phyloP scores from a whole-genome alignment of 2,797 vertebrate genomes.

The Siniperca scherzeri region DNA sequence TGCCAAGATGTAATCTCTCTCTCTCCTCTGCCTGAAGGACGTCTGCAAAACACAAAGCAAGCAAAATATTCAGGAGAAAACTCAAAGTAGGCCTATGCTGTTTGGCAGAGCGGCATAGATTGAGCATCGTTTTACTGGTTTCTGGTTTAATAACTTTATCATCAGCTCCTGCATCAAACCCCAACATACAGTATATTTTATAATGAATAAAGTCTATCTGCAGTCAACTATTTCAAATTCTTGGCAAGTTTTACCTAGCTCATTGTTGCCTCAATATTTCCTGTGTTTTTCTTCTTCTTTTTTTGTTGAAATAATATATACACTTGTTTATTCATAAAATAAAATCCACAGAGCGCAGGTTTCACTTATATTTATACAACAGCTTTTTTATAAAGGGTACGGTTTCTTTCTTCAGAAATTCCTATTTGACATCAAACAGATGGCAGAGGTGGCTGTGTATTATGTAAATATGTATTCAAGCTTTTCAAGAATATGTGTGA shows the following conservation, averaged over 20 bases:
- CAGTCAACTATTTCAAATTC: conserved; percentile 8
- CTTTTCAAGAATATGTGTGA: conserved; percentile 71
- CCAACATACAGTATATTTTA: neutral
- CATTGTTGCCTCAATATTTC: conserved; percentile 28
- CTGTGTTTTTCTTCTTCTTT: conserved; percentile 28
- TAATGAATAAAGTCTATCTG: neutral
- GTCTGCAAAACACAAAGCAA: neutral
- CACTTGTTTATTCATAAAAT: conserved; percentile 70
- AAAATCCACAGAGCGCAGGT: conserved; percentile 56
- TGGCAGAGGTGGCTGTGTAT: conserved; percentile 66
- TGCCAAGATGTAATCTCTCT: conserved; percentile 66
- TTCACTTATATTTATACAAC: conserved; percentile 82
- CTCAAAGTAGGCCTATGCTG: neutral
- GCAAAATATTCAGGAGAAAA: neutral
- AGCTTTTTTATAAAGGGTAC: conserved; percentile 72
- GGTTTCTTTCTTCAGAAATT: conserved; percentile 79
- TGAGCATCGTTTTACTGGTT: neutral
- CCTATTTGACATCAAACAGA: conserved; percentile 87
- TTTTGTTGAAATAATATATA: conserved; percentile 71
- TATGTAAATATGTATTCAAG: conserved; percentile 80
- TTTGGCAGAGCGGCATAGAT: neutral
- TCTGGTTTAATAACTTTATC: neutral
- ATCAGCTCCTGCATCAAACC: neutral
- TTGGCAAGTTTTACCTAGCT: neutral
- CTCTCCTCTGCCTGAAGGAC: conserved; percentile 2